A percentile compares a stretch with the other conserved stretches of the same genome.
Conservation (phyloP, 1,140 invertebrate genomes). For the Caerostris darwini region DNA sequence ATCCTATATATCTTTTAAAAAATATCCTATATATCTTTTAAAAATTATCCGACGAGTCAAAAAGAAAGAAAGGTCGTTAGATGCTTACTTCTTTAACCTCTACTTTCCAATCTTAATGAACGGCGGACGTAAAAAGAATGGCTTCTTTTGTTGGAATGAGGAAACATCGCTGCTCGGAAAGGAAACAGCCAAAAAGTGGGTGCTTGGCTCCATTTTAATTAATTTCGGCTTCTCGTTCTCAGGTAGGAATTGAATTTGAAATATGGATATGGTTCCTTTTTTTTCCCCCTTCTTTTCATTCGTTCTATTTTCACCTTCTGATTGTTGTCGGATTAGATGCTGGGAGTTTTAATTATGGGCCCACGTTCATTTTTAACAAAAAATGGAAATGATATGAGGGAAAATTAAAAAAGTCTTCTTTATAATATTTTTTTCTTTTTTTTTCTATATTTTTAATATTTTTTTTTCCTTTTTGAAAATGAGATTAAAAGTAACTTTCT, state of each 20-base stretch:
- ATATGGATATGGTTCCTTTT: not conserved
- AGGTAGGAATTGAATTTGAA: constrained; percentile 4
- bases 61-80: constrained; percentile 15
- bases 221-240: constrained; percentile 10
- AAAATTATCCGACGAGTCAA: not conserved
- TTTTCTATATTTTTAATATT: not conserved
- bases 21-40: constrained; percentile 1
- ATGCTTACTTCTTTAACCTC: not conserved
- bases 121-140: not conserved
- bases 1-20: constrained; percentile 3
- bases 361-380: not conserved
- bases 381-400: not conserved
- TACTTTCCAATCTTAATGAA: constrained; percentile 29
- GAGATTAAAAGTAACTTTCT: not conserved
- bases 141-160: not conserved
- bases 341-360: constrained; percentile 23
- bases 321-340: not conserved
- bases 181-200: constrained; percentile 1
- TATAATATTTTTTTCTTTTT: too few species aligned
- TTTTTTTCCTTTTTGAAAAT: not conserved
- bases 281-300: not conserved
- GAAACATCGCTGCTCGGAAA: not conserved
- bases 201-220: constrained; percentile 39
- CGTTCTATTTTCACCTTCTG: not conserved
- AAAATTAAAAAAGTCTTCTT: not conserved